A percentile compares a stretch with the other conserved stretches of the same genome.
phyloP scores from a whole-genome alignment of 2,113 vertebrate species.

The Actenoides lindsayi region DNA sequence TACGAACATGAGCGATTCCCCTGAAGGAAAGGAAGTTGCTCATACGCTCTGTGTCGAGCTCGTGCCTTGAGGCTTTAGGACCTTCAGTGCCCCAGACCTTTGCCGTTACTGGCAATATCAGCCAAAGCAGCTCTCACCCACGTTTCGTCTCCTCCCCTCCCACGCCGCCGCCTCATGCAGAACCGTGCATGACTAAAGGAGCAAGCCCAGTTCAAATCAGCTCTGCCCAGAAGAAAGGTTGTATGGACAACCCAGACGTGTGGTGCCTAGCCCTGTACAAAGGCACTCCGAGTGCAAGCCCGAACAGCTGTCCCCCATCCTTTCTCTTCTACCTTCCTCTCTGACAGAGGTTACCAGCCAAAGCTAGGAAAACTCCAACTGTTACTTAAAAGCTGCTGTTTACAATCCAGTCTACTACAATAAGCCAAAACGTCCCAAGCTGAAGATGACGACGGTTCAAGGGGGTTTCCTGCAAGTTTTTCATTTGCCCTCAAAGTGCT shows the following conservation, averaged over 20 bases:
- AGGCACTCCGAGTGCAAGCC: rapidly evolving
- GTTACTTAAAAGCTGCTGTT: neutral
- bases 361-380: neutral
- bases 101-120: neutral
- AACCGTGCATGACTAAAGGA: neutral
- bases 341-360: neutral
- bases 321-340: neutral
- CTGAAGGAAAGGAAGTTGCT: neutral
- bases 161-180: rapidly evolving
- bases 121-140: neutral
- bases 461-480: neutral
- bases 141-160: rapidly evolving
- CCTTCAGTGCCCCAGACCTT: neutral
- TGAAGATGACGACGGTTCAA: neutral
- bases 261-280: rapidly evolving
- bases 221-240: neutral
- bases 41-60: rapidly evolving
- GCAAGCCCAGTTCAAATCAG: rapidly evolving
- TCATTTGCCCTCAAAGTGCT: neutral
- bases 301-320: rapidly evolving
- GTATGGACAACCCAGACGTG: rapidly evolving
- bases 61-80: neutral
- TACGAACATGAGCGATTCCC: neutral
- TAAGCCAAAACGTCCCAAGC: neutral
- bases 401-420: neutral